Base-by-base conservation (phyloP, 2,888 invertebrate species). In the Mythimna vitellina region DNA sequence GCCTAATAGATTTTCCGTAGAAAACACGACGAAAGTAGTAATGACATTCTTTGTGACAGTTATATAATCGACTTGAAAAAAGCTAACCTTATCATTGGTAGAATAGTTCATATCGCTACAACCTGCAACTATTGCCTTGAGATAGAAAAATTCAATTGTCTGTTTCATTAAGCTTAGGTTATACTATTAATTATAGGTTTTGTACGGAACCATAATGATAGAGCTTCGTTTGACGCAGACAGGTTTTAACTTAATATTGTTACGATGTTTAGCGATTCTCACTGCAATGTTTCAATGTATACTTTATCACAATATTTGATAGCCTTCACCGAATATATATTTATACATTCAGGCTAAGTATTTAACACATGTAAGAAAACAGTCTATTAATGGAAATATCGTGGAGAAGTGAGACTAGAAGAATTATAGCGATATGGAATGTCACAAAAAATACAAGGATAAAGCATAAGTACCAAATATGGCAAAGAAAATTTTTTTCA, bases 221-320 rank as follows among this genome's bases (percentile, higher is more conserved):
- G 57, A 73, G 57, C 57, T 62, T 70, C 65, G 53, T 73, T 58
- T 51, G 70, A 76, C 70, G 81, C 82, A 71, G 71, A 84, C 85
- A 86, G 87, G 88, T 88, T 81, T 75, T 69, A 78, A 78, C 87
- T 86, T 86, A 87, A 84, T 83, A 77, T 87, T 86, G 87, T 84
- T 83, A 77, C 81, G 73, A 85, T 90, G 74, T 71, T 73, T 70
- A 70, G 53, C 32, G 60, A 75, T 64, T n/a, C 29, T 67, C 32
- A 67, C 29, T 65, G 57, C 5, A 25, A 61, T 29, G 12, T 75
- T 49, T 73, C 10, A 70, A 38, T 46, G 7, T 65, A 46, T 54
- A 51, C 54, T 46, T 51, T 51, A 51, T 35, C 25, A 22, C 22
- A 10, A 35, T 6, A 32, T 29, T 17, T 14, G 25, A 29, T 20